A percentile compares a stretch with the other conserved stretches of the same genome.
phyloP scores from a whole-genome alignment of 2,888 invertebrate species.

The Himalopsyche kuldschensis region DNA sequence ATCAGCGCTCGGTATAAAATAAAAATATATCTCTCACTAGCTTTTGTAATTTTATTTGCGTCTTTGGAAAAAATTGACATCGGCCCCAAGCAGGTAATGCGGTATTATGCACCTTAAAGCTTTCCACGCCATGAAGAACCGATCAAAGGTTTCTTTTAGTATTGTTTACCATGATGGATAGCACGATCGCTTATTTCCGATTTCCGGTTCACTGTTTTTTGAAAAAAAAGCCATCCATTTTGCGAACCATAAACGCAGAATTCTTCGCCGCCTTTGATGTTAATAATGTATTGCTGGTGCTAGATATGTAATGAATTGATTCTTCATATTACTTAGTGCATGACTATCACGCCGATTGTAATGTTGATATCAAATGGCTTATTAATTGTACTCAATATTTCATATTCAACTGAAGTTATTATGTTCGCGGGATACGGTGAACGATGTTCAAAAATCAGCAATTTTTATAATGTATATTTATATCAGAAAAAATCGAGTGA shows the following conservation, averaged over 20 bases:
- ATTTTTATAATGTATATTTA: no score
- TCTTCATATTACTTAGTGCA: neutral
- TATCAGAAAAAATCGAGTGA: no score
- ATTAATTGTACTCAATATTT: neutral
- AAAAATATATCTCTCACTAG: neutral
- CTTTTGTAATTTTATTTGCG: constrained; percentile 3
- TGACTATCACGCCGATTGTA: neutral
- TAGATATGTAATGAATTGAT: neutral
- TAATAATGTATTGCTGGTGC: neutral
- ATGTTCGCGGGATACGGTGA: no score
- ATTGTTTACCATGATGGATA: constrained; percentile 26
- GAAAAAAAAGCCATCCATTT: neutral
- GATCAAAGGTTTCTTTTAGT: constrained; percentile 10
- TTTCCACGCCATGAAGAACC: constrained; percentile 4
- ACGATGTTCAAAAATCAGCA: no score
- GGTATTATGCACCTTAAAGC: constrained; percentile 4
- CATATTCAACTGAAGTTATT: no score
- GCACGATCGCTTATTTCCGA: constrained; percentile 17
- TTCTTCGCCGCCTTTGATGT: neutral
- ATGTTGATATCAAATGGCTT: neutral
- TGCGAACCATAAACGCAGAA: neutral
- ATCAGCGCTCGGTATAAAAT: neutral
- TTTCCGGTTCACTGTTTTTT: constrained; percentile 11
- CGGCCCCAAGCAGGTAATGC: neutral
- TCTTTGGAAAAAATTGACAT: neutral